Base-by-base conservation (phyloP, 2,797 vertebrate species). In the Etheostoma nigrum region DNA sequence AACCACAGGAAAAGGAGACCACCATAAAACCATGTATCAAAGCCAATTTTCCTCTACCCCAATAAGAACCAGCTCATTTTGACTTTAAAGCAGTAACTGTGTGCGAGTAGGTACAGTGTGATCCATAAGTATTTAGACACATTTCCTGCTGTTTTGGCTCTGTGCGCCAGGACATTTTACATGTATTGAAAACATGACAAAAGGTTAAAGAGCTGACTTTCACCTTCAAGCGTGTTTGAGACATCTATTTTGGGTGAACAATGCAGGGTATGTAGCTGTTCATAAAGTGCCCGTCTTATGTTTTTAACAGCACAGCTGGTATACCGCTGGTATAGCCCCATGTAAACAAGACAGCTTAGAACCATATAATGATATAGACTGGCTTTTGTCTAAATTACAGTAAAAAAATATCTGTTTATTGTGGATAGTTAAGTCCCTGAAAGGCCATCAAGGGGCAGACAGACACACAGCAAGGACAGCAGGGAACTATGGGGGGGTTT, bases 1-100 rank as follows among this genome's bases (percentile, higher is more conserved):
- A 74, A 71, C 76, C 64, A 65, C 58, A 81, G 69, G 45, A 71
- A 76, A 77, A 64, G 42, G 23, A 73, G 13, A 71, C n/a, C 5
- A 67, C 25, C 44, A 51, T 33, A 72, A 23, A 72, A 52, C 23
- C 23, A 61, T 45, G 55, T 27, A 60, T 67, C 42, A 60, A 76
- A 45, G 48, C 44, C 45, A 54, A 36, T 61, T 67, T 59, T 57
- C 51, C 15, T 51, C 19, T 1, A 51, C 16, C 19, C 16, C 15
- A 47, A 45, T 15, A 45, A 66, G 13, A 57, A 36, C 12, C 1
- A n/a, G n/a, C 5, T 66, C 18, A 14, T 51, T 59, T 42, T 21
- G n/a, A 69, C 14, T 54, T 19, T 18, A 18, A 15, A 47, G 21
- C 48, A 58, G 14, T 69, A 52, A 69, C 19, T 10, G 25, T n/a